Percentiles rank a stretch among this genome's conserved stretches.
These are phyloP conservation scores for Lithophane semibrunnea DNA, from an alignment of 2,888 invertebrate species.

Conservation along the genomic window DNA sequence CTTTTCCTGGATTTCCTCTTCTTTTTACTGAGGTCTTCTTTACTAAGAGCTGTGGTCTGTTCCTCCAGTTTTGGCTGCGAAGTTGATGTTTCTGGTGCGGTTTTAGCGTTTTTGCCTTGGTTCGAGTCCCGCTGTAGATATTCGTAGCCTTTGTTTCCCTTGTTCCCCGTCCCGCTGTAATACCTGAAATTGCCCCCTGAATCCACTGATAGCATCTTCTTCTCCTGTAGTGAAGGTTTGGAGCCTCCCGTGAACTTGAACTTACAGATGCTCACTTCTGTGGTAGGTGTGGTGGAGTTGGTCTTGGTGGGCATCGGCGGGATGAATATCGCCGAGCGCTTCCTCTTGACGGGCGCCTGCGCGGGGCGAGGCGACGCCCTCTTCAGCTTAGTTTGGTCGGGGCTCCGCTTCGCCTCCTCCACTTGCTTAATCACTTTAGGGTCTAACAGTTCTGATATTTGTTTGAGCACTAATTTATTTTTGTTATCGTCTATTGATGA, in stretches of 20 bases:
- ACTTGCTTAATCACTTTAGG: conserved; percentile 85
- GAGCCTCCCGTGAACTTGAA: conserved; percentile 98
- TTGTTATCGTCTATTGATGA: conserved; percentile 85
- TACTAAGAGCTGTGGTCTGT: conserved; percentile 65
- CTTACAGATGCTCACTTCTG: conserved; percentile 97
- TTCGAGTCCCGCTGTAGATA: conserved; percentile 93
- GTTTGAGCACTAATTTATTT: conserved; percentile 86
- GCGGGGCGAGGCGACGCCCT: conserved; percentile 81
- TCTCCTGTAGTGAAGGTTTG: conserved; percentile 96
- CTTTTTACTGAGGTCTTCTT: conserved; percentile 88
- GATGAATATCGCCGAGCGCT: conserved; percentile 95
- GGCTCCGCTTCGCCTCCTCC: conserved; percentile 80
- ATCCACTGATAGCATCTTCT: conserved; percentile 97
- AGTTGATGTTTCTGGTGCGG: conserved; percentile 71
- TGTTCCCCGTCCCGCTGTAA: conserved; percentile 96
- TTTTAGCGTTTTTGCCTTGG: conserved; percentile 83
- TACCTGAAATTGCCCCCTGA: conserved; percentile 97
- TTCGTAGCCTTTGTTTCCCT: conserved; percentile 95
- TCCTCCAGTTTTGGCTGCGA: conserved; percentile 65
- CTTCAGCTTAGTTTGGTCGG: conserved; percentile 85
- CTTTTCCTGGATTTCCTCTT: conserved; percentile 95
- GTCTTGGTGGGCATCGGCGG: conserved; percentile 94
- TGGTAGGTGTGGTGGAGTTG: conserved; percentile 94
- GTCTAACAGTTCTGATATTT: conserved; percentile 86
- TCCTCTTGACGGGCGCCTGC: conserved; percentile 91